A percentile compares a stretch with the other conserved stretches of the same genome.
Conservation (phyloP, 2,113 vertebrate species). For the Laticauda colubrina region DNA sequence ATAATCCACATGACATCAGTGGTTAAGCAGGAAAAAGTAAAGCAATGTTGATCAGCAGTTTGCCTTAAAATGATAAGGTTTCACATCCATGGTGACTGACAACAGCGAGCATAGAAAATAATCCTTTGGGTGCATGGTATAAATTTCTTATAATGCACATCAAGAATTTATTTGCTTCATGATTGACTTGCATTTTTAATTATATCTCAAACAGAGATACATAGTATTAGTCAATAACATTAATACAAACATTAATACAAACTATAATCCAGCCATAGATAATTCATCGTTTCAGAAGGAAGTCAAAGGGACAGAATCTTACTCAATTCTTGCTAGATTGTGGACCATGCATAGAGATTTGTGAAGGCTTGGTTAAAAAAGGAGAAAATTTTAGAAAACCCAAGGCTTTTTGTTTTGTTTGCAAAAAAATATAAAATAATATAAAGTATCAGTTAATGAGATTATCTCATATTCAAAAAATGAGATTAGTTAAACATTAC, state of each 20-base stretch:
- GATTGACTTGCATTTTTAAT: constrained; percentile 14
- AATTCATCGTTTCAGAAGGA: neutral
- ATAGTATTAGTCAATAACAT: neutral
- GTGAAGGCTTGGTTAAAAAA: neutral
- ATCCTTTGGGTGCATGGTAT: neutral
- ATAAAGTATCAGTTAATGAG: neutral
- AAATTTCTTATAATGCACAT: neutral
- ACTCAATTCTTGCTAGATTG: neutral
- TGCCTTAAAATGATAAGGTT: neutral
- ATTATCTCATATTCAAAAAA: neutral
- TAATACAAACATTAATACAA: neutral
- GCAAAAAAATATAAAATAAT: neutral
- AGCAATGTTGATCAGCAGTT: neutral
- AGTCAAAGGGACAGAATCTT: neutral
- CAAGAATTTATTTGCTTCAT: constrained; percentile 4
- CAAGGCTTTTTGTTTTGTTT: neutral
- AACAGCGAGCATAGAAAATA: neutral
- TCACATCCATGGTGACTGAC: neutral
- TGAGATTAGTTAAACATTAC: neutral
- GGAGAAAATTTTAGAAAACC: neutral
- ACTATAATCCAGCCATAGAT: neutral
- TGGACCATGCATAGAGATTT: neutral
- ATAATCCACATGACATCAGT: neutral
- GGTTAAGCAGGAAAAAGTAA: neutral
- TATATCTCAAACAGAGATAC: neutral